Evolutionary conservation across 2,797 vertebrate species (phyloP), one percentile per base, ranked within the genome.

Genomic region (Naso thynnoides): DNA sequence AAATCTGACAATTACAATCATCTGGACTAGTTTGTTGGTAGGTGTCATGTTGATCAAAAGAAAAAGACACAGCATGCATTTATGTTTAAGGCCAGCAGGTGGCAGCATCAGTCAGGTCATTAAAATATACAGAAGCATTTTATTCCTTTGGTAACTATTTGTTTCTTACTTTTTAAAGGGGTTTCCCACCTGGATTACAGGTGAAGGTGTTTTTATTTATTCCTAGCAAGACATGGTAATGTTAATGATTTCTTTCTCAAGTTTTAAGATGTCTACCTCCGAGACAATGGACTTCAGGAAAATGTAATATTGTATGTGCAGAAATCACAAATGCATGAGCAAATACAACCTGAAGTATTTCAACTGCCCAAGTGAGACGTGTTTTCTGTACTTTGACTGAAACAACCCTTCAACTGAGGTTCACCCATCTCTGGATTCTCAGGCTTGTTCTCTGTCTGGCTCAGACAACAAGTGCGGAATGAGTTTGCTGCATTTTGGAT

Each of bases 91-190:
- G 44, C n/a, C 85, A 56, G 49, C 21, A 81, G 78, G 56, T 72
- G 82, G 75, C 75, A 67, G 69, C 15, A 2, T 63, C 23, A 55
- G 60, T 29, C 61, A 65, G n/a, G 11, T n/a, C 15, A 38, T 11
- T 48, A 24, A 19, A 54, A 0, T n/a, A 21, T 56, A 29, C 31
- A n/a, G 6, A 36, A 9, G 31, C 31, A 3, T 33, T 6, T 33
- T 33, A 33, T 6, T 3, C 5, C 31, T 1, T 33, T 33, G 6
- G 31, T 33, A 6, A 33, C 9, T 3, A 33, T 33, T 33, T 33
- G 31, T 33, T 33, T 33, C 4, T 31, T 31, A 33, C 9, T 1
- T 33, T 33, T 33, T 33, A 33, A 33, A 9, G 6, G 6, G 31
- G 31, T n/a, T n/a, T n/a, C 5, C 31, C 2, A 33, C 31, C 31